Conservation (phyloP, 2,888 invertebrate species). For the Stegophylla sp. region DNA sequence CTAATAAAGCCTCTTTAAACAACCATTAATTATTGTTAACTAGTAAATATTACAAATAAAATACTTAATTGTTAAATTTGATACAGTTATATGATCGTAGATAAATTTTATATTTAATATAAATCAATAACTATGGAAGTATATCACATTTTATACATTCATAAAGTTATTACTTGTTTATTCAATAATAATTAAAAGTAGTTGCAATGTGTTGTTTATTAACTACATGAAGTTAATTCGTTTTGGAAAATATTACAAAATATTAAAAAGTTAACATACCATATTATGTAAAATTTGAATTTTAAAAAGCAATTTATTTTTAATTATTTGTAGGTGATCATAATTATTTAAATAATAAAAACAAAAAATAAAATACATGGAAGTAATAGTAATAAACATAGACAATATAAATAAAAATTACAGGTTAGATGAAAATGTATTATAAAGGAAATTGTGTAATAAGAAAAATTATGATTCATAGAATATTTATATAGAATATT, state of each 20-base stretch:
- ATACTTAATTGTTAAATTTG: too few species aligned
- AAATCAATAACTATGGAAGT: neutral
- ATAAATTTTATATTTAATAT: neutral
- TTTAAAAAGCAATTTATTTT: constrained; percentile 39
- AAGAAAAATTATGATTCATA: constrained; percentile 31
- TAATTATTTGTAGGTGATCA: constrained; percentile 22
- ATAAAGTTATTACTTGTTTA: neutral
- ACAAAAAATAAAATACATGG: constrained; percentile 34
- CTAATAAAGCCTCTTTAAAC: too few species aligned
- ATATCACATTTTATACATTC: neutral
- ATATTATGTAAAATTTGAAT: constrained; percentile 19
- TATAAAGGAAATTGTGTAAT: constrained; percentile 15
- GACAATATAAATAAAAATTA: constrained; percentile 30
- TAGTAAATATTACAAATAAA: too few species aligned
- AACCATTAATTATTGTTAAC: too few species aligned
- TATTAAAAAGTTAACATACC: too few species aligned
- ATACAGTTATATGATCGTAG: too few species aligned
- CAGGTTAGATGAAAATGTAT: constrained; percentile 13
- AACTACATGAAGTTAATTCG: neutral
- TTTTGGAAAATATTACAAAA: constrained; percentile 47
- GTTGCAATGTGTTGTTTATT: neutral
- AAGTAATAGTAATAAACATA: constrained; percentile 15
- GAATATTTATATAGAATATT: constrained; percentile 12
- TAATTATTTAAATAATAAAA: constrained; percentile 36
- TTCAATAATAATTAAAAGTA: neutral